Base-by-base conservation (phyloP, 2,113 vertebrate species). In the Pterocles burchelli region DNA sequence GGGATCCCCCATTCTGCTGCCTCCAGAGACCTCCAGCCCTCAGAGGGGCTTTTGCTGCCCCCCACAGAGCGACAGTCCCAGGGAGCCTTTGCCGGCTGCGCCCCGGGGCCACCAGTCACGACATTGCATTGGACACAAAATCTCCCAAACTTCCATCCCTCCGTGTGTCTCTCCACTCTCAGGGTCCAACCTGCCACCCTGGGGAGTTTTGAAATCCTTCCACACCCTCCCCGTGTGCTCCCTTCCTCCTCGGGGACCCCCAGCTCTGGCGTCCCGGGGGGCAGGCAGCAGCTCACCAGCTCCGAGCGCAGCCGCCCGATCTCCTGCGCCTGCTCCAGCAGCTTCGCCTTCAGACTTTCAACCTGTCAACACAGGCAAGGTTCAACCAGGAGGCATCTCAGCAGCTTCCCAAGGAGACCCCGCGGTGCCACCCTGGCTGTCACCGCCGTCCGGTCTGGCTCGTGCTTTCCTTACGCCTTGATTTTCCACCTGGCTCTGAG, bases 251-350 rank as follows among this genome's bases (percentile, higher is more conserved):
- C 6, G 0, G 43, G 24, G 52, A 71, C 31, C 54, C 71, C 15
- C 46, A 52, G 34, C 31, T 41, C 65, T 10, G 4, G 31, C 0
- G 0, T 34, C 67, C 65, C 71, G 33, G 1, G 3, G n/a, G 55
- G 9, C 9, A 17, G 11, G 34, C 4, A 59, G 70, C 75, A 66
- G 85, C 98, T 98, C 97, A 99, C 99, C 99, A 98, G 98, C 90
- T 98, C 98, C 0, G 98, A 99, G 93, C 97, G 98, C 78, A 99
- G 98, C 96, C 98, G 98, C 97, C 98, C 97, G 97, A 99, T 98
- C 98, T 99, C 99, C 98, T 98, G 98, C 0, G 98, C 98, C 96
- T 99, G 99, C 96, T 98, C 97, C 88, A 98, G 87, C 90, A 99
- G 97, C 96, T 99, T 98, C 68, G 97, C 97, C 98, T 99, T 99